A percentile compares a stretch with the other conserved stretches of the same genome.
These are phyloP conservation scores for Callyntrura sp. DNA, from an alignment of 2,888 invertebrate genomes.

Conservation along the genomic window DNA sequence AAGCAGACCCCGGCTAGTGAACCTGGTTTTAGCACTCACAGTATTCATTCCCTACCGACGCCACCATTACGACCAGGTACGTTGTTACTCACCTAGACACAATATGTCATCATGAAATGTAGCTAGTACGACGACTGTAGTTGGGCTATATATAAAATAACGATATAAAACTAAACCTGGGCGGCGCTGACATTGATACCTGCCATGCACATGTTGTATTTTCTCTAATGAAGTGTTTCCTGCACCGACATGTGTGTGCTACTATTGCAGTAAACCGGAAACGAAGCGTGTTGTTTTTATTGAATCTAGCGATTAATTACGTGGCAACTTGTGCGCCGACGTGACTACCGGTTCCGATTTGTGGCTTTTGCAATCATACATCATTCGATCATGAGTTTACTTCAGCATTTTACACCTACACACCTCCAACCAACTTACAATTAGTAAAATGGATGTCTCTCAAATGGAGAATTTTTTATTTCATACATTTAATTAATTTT, in stretches of 20 bases:
- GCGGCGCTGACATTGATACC: conserved; percentile 46
- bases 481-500: no score
- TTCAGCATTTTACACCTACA: no score
- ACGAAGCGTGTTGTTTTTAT: conserved; percentile 17
- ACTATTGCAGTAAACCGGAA: neutral
- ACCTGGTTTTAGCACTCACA: conserved; percentile 44
- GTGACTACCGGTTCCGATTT: neutral
- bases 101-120: no score
- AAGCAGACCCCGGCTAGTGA: conserved; percentile 50
- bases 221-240: conserved; percentile 38
- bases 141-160: no score
- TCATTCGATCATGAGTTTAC: no score
- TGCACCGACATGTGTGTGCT: neutral
- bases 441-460: no score
- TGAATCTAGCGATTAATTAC: neutral
- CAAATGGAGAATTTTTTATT: no score
- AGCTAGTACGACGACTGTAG: no score
- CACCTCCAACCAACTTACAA: no score
- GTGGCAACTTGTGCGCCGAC: neutral
- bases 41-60: conserved; percentile 78
- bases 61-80: conserved; percentile 83
- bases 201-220: neutral
- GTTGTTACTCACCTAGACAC: no score
- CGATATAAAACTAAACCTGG: no score
- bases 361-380: no score